Base-by-base conservation (phyloP, 2,888 invertebrate genomes). In the Spilarctia lutea region DNA sequence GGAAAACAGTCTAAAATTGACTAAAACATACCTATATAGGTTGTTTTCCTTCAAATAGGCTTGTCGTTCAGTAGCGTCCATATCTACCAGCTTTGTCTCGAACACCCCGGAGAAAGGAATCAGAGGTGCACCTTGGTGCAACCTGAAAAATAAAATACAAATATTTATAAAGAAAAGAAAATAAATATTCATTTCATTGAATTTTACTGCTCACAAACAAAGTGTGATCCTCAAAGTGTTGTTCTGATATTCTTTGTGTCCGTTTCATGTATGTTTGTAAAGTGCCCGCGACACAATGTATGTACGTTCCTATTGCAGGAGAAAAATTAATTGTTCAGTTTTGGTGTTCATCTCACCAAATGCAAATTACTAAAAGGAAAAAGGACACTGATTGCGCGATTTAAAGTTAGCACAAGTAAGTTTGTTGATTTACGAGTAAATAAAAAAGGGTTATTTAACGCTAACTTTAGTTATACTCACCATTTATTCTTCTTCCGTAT, bases 401-500 rank as follows among this genome's bases (percentile, higher is more conserved):
- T 20, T 1, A 52, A 52, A 52, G 24, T 18, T 10, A 24, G 8
- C 20, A 24, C 7, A 24, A 24, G n/a, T n/a, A 56, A 56, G 10
- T 56, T n/a, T 8, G 52, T 56, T 11, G 24, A 10, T 56, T 56
- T 10, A 56, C n/a, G n/a, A n/a, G n/a, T n/a, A n/a, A 56, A 56
- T 24, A 56, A 56, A 56, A 56, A 56, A n/a, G 11, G 52, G n/a
- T 56, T 11, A 56, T 56, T 24, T 27, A n/a, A 27, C 13, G 10
- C 11, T 6, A 63, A 30, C 30, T n/a, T 8, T n/a, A 69, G 24
- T 48, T 33, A 56, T 27, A 81, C 79, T 20, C 11, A 98, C 99
- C 99, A 99, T 96, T 99, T 99, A 91, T 99, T 99, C 96, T 99
- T 99, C 96, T 99, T 99, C 87, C 99, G 97, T 87, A 99, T 99